These are phyloP conservation scores for Willisornis vidua DNA, from an alignment of 2,113 vertebrate genomes.

Conservation along the genomic window DNA sequence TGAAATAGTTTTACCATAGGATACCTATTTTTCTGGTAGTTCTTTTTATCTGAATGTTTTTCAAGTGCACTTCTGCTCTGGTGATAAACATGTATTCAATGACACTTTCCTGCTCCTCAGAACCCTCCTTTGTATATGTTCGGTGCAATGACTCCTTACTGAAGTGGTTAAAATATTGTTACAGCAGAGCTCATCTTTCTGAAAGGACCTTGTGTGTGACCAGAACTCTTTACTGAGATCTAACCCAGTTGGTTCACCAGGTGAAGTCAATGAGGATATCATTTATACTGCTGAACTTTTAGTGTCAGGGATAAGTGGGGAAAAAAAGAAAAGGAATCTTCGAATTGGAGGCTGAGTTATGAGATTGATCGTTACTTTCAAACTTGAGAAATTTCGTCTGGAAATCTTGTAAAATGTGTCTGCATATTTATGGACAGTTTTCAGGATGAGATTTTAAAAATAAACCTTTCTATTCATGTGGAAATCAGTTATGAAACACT, in stretches of 20 bases:
- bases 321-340: background rate
- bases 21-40: background rate
- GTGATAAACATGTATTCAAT: background rate
- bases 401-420: background rate
- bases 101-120: background rate
- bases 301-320: background rate
- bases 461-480: background rate
- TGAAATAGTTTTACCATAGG: background rate
- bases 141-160: background rate
- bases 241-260: background rate
- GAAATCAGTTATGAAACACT: background rate
- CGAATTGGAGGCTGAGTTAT: background rate
- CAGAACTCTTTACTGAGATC: background rate
- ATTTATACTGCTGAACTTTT: background rate
- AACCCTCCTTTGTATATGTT: background rate
- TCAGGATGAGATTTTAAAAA: background rate
- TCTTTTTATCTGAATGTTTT: conserved; percentile 12
- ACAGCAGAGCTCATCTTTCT: background rate
- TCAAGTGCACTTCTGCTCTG: background rate
- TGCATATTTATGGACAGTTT: background rate
- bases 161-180: background rate
- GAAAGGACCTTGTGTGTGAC: background rate
- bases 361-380: background rate
- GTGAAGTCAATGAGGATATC: background rate
- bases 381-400: background rate